Evolutionary conservation across 1,140 invertebrate species (phyloP).

Genomic region (Bombus balteatus): DNA sequence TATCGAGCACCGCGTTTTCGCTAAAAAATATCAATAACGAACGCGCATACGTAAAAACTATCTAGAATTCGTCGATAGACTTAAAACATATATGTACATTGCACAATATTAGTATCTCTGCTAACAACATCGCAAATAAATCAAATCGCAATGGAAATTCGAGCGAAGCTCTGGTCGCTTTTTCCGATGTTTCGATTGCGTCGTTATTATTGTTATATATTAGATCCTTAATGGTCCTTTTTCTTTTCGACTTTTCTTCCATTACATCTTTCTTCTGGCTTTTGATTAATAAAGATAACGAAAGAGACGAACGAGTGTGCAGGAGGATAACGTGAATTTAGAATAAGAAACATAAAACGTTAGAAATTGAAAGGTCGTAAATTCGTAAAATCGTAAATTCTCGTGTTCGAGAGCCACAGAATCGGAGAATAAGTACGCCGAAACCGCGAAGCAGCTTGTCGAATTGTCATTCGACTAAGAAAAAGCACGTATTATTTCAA

Average conservation of each 20-base stretch:
- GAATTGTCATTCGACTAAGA: too few relatives aligned
- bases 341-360: background rate
- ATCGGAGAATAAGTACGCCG: constrained; percentile 71
- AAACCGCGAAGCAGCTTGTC: background rate
- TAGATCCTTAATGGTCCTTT: background rate
- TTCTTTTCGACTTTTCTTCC: background rate
- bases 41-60: background rate
- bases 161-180: background rate
- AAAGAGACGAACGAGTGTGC: background rate
- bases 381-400: constrained; percentile 58
- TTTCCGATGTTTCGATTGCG: background rate
- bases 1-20: background rate
- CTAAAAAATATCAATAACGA: background rate
- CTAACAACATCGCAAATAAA: background rate
- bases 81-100: too few relatives aligned
- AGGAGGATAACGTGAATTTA: too few relatives aligned
- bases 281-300: background rate
- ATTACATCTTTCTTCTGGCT: background rate
- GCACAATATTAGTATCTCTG: background rate
- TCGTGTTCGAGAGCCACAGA: constrained; percentile 64
- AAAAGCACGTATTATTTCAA: background rate
- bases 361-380: background rate
- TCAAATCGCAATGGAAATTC: background rate
- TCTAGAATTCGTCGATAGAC: background rate
- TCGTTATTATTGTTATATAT: background rate